These are phyloP conservation scores for Mimas tiliae DNA, from an alignment of 2,888 invertebrate species.

Conservation along the genomic window DNA sequence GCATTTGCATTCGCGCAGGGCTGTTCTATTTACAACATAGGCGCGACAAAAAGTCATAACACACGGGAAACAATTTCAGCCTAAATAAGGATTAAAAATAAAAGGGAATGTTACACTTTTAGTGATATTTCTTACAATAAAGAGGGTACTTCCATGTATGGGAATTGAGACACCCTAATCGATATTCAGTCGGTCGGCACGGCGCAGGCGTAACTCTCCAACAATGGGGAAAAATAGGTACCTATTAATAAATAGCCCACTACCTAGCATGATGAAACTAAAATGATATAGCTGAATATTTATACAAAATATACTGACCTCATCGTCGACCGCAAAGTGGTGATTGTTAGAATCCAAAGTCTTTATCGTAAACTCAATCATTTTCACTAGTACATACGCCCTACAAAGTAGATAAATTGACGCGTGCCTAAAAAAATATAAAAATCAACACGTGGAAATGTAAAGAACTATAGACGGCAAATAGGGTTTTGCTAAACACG, in stretches of 20 bases:
- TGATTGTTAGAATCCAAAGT: conserved; percentile 95
- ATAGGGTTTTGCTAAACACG: conserved; percentile 14
- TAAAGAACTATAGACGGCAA: not conserved
- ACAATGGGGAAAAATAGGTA: conserved; percentile 14
- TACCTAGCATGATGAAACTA: not conserved
- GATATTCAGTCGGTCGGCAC: not conserved
- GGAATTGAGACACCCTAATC: conserved; percentile 7
- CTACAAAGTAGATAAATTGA: conserved; percentile 45
- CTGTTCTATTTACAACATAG: not conserved
- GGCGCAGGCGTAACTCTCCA: conserved; percentile 10
- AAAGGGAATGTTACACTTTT: not conserved
- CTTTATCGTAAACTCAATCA: conserved; percentile 94
- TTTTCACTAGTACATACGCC: conserved; percentile 60
- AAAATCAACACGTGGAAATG: conserved; percentile 16
- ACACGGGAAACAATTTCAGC: not conserved
- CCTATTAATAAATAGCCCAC: conserved; percentile 8
- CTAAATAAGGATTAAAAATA: not conserved
- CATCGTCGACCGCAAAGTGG: conserved; percentile 91
- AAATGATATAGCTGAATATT: not conserved
- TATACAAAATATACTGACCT: conserved; percentile 78
- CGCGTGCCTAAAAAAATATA: conserved; percentile 47
- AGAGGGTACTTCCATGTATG: not conserved
- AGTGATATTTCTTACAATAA: not conserved
- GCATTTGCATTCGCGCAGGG: conserved; percentile 4
- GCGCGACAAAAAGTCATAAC: not conserved